A percentile compares a stretch with the other conserved stretches of the same genome.
These are phyloP conservation scores for Antrozous pallidus DNA, from an alignment of 2,797 vertebrate species.

Conservation along the genomic window DNA sequence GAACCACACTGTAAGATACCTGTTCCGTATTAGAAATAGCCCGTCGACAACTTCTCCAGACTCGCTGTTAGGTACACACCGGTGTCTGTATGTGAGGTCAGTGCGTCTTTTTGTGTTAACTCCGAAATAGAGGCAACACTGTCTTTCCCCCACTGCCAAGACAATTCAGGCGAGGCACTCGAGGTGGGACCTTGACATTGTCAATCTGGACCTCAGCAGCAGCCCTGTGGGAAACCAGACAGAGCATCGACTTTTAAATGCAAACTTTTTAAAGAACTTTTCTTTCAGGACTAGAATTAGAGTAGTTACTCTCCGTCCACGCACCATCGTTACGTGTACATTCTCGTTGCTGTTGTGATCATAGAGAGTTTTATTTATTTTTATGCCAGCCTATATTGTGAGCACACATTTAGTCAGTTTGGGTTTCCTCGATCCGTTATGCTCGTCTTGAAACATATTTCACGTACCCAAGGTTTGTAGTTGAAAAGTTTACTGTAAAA, in stretches of 20 bases:
- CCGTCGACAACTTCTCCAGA: conserved; percentile 81
- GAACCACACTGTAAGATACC: conserved; percentile 83
- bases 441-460: conserved; percentile 90
- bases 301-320: conserved; percentile 83
- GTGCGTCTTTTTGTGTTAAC: conserved; percentile 85
- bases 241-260: conserved; percentile 78
- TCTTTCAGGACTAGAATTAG: conserved; percentile 83
- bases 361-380: conserved; percentile 93
- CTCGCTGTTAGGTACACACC: conserved; percentile 82
- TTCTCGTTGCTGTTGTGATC: conserved; percentile 88
- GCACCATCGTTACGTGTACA: conserved; percentile 86
- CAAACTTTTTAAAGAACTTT: conserved; percentile 79
- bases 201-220: conserved; percentile 79
- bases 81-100: conserved; percentile 84
- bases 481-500: conserved; percentile 92
- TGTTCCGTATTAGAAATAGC: conserved; percentile 85
- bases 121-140: conserved; percentile 83
- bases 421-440: conserved; percentile 87
- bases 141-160: conserved; percentile 78
- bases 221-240: conserved; percentile 82
- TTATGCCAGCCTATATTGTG: conserved; percentile 89
- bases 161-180: conserved; percentile 77
- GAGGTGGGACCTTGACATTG: conserved; percentile 77
- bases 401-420: conserved; percentile 85
- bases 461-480: conserved; percentile 94